Conservation (phyloP, 2,797 vertebrate genomes). For the Diplodus puntazzo region DNA sequence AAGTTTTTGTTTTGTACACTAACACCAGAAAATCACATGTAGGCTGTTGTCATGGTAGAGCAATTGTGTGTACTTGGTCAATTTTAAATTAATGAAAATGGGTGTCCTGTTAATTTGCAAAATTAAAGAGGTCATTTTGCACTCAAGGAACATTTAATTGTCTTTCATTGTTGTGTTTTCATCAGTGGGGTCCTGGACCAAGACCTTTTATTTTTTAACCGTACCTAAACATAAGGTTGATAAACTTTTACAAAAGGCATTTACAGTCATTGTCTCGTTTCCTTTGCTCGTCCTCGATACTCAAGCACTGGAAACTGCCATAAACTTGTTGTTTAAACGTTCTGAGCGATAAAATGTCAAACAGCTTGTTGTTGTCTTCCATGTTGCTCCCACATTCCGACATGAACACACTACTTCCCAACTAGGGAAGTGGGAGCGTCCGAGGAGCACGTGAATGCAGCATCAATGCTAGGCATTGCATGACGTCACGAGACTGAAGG, state of each 20-base stretch:
- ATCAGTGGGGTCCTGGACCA: not conserved
- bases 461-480: not conserved
- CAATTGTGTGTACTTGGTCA: conserved; percentile 16
- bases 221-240: no score
- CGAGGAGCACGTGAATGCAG: no score
- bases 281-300: no score
- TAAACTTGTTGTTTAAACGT: no score
- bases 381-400: no score
- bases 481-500: not conserved
- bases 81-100: conserved; percentile 31
- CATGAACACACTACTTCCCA: no score
- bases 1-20: conserved; percentile 3
- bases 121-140: conserved; percentile 45
- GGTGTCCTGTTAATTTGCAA: conserved; percentile 24
- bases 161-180: conserved; percentile 5
- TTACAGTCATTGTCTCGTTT: no score
- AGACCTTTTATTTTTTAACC: not conserved
- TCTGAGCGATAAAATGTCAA: no score
- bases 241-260: no score
- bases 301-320: no score
- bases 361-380: no score
- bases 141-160: conserved; percentile 23
- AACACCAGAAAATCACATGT: conserved; percentile 19
- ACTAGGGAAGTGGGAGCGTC: no score
- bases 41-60: conserved; percentile 12